These are phyloP conservation scores for Sebastiscus tertius DNA, from an alignment of 2,797 vertebrate species.

Conservation along the genomic window DNA sequence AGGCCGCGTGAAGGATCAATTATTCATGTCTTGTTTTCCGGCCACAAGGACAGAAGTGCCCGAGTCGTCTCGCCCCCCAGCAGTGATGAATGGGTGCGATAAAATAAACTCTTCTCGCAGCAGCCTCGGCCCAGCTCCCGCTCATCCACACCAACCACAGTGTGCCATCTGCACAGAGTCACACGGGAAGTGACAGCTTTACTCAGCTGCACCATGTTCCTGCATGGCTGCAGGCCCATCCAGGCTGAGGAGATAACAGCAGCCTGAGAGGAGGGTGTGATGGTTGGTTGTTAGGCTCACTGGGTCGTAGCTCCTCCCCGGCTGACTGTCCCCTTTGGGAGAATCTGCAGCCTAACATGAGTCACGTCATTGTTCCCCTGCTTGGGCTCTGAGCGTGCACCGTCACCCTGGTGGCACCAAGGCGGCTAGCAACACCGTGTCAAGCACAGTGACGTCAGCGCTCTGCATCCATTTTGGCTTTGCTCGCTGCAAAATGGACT, in stretches of 20 bases:
- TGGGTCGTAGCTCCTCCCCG: constrained; percentile 39
- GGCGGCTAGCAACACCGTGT: constrained; percentile 65
- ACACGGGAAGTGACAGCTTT: constrained; percentile 34
- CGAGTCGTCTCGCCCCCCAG: background rate
- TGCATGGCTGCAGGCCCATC: constrained; percentile 24
- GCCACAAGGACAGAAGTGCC: constrained; percentile 50
- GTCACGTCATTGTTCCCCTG: constrained; percentile 50
- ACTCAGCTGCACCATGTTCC: constrained; percentile 38
- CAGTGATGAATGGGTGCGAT: constrained; percentile 17
- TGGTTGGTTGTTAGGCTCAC: constrained; percentile 36
- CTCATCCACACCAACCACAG: constrained; percentile 11
- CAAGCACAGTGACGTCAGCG: constrained; percentile 67
- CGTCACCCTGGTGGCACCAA: constrained; percentile 71
- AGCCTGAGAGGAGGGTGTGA: constrained; percentile 13
- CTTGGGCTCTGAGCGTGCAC: constrained; percentile 43
- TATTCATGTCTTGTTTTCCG: constrained; percentile 59
- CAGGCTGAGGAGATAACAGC: constrained; percentile 19
- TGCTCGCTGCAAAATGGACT: constrained; percentile 53
- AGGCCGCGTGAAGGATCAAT: constrained; percentile 25
- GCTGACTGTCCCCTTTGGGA: constrained; percentile 44
- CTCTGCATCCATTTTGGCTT: constrained; percentile 75
- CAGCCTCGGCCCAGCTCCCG: background rate
- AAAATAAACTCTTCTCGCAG: background rate
- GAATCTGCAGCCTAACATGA: constrained; percentile 58
- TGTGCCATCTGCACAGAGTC: constrained; percentile 47